phyloP scores from a whole-genome alignment of 2,888 invertebrate species.

The Meandrusa payeni region DNA sequence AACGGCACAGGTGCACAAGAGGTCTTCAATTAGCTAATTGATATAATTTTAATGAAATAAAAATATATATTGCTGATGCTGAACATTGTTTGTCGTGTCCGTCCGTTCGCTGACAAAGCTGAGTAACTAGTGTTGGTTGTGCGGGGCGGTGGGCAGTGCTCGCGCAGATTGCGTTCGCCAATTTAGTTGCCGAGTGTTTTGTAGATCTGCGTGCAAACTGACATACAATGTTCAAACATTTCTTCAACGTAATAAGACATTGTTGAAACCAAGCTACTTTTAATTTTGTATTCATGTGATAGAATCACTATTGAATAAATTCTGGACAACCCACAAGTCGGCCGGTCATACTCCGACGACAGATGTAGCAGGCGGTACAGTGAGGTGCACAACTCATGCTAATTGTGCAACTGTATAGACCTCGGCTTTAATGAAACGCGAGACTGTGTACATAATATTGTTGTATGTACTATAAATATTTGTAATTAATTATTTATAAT shows the following conservation, averaged over 20 bases:
- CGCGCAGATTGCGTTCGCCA: constrained; percentile 58
- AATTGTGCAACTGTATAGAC: constrained; percentile 53
- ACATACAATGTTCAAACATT: too few relatives aligned
- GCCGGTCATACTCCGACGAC: constrained; percentile 1
- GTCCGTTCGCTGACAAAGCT: constrained; percentile 8
- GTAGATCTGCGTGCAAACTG: too few relatives aligned
- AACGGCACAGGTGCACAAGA: constrained; percentile 6
- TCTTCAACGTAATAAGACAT: too few relatives aligned
- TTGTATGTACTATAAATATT: constrained; percentile 59
- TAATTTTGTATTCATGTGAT: too few relatives aligned
- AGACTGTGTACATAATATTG: constrained; percentile 70
- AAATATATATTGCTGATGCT: too few relatives aligned
- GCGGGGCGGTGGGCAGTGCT: constrained; percentile 31
- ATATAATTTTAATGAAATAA: neutral
- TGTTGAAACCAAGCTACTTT: too few relatives aligned
- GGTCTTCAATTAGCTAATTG: neutral
- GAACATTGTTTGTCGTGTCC: too few relatives aligned
- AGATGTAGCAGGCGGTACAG: constrained; percentile 17
- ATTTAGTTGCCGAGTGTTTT: constrained; percentile 52
- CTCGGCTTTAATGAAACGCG: constrained; percentile 71
- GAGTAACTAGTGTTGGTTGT: neutral
- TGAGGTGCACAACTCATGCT: constrained; percentile 24
- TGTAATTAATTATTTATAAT: constrained; percentile 74
- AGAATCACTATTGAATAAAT: too few relatives aligned
- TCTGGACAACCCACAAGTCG: too few relatives aligned